Evolutionary conservation across 2,888 invertebrate species (phyloP).

Genomic region (Stratiomys singularior): DNA sequence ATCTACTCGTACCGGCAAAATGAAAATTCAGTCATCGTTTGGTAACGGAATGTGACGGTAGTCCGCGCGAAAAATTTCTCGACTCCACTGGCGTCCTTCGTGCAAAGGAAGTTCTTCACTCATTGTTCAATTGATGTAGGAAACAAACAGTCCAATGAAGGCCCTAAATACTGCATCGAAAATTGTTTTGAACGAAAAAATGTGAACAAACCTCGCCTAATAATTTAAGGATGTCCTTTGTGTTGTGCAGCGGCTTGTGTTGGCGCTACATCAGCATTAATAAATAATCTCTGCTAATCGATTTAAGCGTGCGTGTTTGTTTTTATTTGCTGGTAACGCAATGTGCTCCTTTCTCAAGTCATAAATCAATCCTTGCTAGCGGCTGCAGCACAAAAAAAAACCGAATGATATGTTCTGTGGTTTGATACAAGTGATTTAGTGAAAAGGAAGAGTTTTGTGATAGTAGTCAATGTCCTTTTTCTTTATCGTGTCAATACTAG

Average conservation of each 20-base stretch:
- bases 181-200: too few relatives aligned
- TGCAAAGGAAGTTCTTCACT: too few relatives aligned
- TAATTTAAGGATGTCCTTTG: too few relatives aligned
- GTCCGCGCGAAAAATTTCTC: neutral
- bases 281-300: too few relatives aligned
- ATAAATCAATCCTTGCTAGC: slow-evolving; percentile 2
- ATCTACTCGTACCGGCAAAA: neutral
- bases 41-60: neutral
- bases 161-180: too few relatives aligned
- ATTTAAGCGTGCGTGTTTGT: too few relatives aligned
- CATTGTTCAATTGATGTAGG: too few relatives aligned
- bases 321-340: too few relatives aligned
- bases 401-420: slow-evolving; percentile 1
- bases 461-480: neutral
- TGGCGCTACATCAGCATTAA: too few relatives aligned
- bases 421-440: slow-evolving; percentile 15
- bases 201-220: too few relatives aligned
- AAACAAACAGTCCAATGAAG: too few relatives aligned
- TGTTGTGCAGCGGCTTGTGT: too few relatives aligned
- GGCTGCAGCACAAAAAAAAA: neutral
- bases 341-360: neutral
- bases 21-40: slow-evolving; percentile 29
- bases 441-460: neutral
- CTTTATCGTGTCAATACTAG: neutral
- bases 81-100: neutral